Conservation (phyloP, 1,140 invertebrate genomes). For the Halesus radiatus region DNA sequence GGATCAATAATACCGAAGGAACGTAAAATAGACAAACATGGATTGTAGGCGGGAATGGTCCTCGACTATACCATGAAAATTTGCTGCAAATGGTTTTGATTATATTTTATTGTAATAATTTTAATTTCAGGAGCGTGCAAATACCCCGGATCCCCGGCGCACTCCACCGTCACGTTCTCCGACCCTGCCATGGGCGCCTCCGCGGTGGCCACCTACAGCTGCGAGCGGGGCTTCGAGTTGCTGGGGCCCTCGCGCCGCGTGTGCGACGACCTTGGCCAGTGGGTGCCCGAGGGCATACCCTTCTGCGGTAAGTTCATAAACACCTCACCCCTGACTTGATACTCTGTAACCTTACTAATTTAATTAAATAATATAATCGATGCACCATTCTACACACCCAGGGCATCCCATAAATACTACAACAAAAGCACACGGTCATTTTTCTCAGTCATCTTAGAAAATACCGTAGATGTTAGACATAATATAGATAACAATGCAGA, state of each 20-base stretch:
- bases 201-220: slow-evolving; percentile 87
- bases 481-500: too few species aligned
- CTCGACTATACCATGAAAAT: too few species aligned
- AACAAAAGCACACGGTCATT: too few species aligned
- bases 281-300: slow-evolving; percentile 93
- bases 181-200: slow-evolving; percentile 76
- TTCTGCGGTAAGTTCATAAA: slow-evolving; percentile 88
- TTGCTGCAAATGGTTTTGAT: too few species aligned
- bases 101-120: not conserved
- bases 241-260: slow-evolving; percentile 86
- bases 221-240: slow-evolving; percentile 92
- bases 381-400: too few species aligned
- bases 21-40: too few species aligned
- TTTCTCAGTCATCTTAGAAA: too few species aligned
- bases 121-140: slow-evolving; percentile 70
- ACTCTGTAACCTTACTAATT: not conserved
- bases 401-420: too few species aligned
- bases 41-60: too few species aligned
- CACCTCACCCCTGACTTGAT: not conserved
- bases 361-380: too few species aligned
- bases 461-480: too few species aligned
- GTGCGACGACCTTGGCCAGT: slow-evolving; percentile 82
- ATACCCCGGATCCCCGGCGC: slow-evolving; percentile 94
- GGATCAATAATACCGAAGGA: too few species aligned
- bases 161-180: slow-evolving; percentile 85